Evolutionary conservation across 2,113 vertebrate species (phyloP).

Genomic region (Etia nguti): DNA sequence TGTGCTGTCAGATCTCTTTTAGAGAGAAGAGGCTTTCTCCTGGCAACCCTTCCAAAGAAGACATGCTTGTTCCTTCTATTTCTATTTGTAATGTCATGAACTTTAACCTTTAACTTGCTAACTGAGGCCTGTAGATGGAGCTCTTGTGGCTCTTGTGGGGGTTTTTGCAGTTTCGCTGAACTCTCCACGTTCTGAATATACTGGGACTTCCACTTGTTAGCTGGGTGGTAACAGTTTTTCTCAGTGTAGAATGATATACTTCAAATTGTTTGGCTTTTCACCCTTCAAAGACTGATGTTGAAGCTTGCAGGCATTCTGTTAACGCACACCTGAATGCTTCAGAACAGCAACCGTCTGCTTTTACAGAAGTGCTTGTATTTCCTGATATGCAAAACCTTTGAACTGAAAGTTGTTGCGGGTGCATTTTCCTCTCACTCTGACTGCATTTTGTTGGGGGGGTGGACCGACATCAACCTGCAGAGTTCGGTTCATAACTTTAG

Average conservation of each 20-base stretch:
- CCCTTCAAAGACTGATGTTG: background rate
- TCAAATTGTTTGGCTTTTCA: background rate
- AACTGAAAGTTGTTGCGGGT: background rate
- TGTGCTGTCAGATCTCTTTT: background rate
- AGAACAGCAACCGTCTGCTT: background rate
- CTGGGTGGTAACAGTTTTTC: background rate
- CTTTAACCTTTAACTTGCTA: background rate
- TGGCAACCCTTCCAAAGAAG: background rate
- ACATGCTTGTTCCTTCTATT: background rate
- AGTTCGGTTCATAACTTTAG: background rate
- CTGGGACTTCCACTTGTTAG: background rate
- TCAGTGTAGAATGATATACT: background rate
- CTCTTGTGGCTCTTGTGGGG: too few species aligned
- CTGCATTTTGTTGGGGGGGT: background rate
- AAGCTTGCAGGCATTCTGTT: background rate
- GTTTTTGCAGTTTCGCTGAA: background rate
- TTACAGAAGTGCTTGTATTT: background rate
- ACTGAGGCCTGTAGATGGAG: background rate
- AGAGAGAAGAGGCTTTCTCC: background rate
- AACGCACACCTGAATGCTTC: background rate
- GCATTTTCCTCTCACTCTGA: background rate
- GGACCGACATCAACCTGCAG: background rate
- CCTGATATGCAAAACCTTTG: background rate
- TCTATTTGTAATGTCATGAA: background rate
- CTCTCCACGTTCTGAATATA: background rate